Evolutionary conservation across 2,797 vertebrate species (phyloP), one percentile per base, ranked within the genome.

Genomic region (Pristis pectinata): DNA sequence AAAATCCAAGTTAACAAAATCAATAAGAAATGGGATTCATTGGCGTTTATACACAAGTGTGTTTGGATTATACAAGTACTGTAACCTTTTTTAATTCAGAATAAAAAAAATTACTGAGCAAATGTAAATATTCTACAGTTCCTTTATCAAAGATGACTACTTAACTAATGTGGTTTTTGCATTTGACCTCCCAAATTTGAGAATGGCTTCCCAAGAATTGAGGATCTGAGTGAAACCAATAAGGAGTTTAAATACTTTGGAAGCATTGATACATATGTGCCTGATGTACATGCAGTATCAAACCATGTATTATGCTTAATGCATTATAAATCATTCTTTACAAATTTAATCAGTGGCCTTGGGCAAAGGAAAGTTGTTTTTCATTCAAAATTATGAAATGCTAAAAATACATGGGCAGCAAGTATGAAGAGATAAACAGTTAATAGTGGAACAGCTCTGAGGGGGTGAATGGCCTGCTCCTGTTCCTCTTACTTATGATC

Each of bases 11-110:
- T 76, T 74, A 76, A 76, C 70, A 94, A 94, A 94, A 94, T 44
- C 41, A 74, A 17, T 94, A 72, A 94, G 49, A 94, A 67, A 19
- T 87, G 53, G 92, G 72, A 56, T 41, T 49, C 27, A 3, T 94
- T 74, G 70, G 24, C 92, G 94, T 94, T 74, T 94, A 70, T 94
- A 94, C 70, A 76, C 92, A 76, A 53, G 92, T 94, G 92, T 94
- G 64, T 93, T 70, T 94, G 92, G 72, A 94, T 76, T 74, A 74
- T 76, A 94, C 70, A 30, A 94, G 24, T 94, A 94, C 70, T 94
- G 92, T 94, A 94, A 94, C 37, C 64, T 93, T 94, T 94, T 70
- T 94, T 76, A 74, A 74, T 93, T 93, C 67, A 76, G 92, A 94
- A 94, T 94, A 94, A 94, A 94, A 87, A 56, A 89, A 70, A 37